Evolutionary conservation across 2,888 invertebrate genomes (phyloP), one percentile per base, ranked within the genome.

Genomic region (Cheilosia impressa): DNA sequence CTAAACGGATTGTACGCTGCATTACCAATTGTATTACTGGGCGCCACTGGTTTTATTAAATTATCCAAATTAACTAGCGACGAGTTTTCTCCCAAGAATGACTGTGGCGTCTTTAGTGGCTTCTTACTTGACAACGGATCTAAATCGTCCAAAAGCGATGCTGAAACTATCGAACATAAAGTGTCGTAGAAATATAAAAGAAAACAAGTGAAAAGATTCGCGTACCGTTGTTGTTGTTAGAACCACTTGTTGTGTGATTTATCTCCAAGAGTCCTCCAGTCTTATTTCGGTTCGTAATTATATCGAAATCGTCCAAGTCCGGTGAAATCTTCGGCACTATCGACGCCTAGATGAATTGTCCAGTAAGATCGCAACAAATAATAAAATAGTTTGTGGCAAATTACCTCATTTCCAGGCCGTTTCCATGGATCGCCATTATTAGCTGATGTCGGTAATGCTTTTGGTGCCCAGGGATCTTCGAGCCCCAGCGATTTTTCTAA

Each of bases 11-110:
- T 92, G 84, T 92, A 92, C 85, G 92, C 91, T 71, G 90, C 89
- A 62, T 87, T 89, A 77, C 90, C 88, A 71, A 88, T 90, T 80
- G 90, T 72, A 87, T 90, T 91, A 58, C 89, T 90, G 22, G 91
- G 89, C 82, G 90, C 89, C 68, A 91, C 92, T 83, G 95, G 93
- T 89, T 94, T 95, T 89, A 99, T 97, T 91, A 99, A 95, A 92
- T 99, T 98, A 93, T 99, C 99, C 92, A 99, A 94, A 94, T 99
- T 99, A 87, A 99, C 99, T 89, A 99, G 95, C 89, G 96, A 95
- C 13, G 98, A 98, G 93, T 99, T 99, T 93, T 98, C 98, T 55
- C 99, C 99, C 69, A 99, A 95, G 93, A 99, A 99, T 90, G 97
- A 96, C 89, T 98, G 97, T 2, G 99, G 98, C 66, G 98, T 98